These are phyloP conservation scores for Merodon equestris DNA, from an alignment of 2,888 invertebrate genomes.

Conservation along the genomic window DNA sequence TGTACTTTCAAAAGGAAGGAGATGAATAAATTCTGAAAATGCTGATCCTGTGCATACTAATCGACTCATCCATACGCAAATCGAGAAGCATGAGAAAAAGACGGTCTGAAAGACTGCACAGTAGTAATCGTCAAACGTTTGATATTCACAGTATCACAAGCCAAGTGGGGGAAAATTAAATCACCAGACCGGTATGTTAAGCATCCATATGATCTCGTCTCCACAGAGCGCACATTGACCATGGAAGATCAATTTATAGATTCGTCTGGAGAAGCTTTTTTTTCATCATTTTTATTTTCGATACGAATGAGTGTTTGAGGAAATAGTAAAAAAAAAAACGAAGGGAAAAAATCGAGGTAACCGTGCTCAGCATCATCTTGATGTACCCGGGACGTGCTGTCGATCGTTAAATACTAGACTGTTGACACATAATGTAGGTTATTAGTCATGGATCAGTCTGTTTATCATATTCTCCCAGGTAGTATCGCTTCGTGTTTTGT, in stretches of 20 bases:
- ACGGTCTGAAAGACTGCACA: neutral
- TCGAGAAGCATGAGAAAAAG: too few relatives aligned
- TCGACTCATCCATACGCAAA: constrained; percentile 15
- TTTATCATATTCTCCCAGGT: too few relatives aligned
- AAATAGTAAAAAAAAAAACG: constrained; percentile 12
- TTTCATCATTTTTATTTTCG: neutral
- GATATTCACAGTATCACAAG: too few relatives aligned
- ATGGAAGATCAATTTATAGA: constrained; percentile 42
- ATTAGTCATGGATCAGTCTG: too few relatives aligned
- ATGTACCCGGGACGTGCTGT: too few relatives aligned
- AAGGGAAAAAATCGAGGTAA: too few relatives aligned
- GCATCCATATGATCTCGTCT: constrained; percentile 21
- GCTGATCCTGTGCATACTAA: constrained; percentile 31
- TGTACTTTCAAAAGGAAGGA: neutral
- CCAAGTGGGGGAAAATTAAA: too few relatives aligned
- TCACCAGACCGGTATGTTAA: constrained; percentile 52
- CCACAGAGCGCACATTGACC: constrained; percentile 33
- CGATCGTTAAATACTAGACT: too few relatives aligned
- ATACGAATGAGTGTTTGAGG: constrained; percentile 1
- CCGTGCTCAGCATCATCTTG: too few relatives aligned
- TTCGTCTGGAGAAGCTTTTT: constrained; percentile 7
- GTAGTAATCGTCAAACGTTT: too few relatives aligned
- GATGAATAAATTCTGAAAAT: neutral
- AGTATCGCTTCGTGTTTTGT: too few relatives aligned
- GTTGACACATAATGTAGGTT: neutral